phyloP scores from a whole-genome alignment of 2,113 vertebrate species.

The Nerophis ophidion region DNA sequence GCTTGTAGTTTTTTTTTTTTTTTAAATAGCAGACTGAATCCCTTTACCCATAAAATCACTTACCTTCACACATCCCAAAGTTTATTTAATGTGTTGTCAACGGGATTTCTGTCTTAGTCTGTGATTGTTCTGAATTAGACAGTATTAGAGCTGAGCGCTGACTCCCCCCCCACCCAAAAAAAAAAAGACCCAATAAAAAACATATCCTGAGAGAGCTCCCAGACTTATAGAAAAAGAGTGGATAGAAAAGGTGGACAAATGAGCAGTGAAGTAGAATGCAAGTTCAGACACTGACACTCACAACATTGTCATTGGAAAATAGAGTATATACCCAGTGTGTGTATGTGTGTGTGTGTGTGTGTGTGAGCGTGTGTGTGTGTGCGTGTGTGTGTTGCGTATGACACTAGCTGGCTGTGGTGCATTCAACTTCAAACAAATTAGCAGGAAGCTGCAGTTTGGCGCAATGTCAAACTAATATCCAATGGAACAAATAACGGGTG shows the following conservation, averaged over 20 bases:
- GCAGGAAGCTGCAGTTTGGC: slow-evolving; percentile 44
- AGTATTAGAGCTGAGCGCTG: slow-evolving; percentile 55
- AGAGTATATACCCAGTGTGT: too few relatives aligned
- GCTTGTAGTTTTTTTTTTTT: not conserved
- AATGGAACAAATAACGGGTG: slow-evolving; percentile 27
- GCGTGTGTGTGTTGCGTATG: not conserved
- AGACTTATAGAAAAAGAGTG: slow-evolving; percentile 11
- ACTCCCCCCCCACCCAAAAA: slow-evolving; percentile 29
- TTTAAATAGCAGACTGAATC: slow-evolving; percentile 74
- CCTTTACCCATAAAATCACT: slow-evolving; percentile 81
- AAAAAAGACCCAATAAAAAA: slow-evolving; percentile 9
- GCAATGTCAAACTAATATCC: slow-evolving; percentile 45
- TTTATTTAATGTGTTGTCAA: slow-evolving; percentile 38
- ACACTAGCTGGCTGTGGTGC: slow-evolving; percentile 29
- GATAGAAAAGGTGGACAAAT: slow-evolving; percentile 9
- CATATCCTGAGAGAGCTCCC: not conserved
- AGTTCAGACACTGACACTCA: not conserved
- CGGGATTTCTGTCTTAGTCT: slow-evolving; percentile 24
- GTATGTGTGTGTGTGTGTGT: too few relatives aligned
- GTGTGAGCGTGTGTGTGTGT: too few relatives aligned
- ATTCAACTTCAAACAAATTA: slow-evolving; percentile 27
- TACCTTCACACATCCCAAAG: slow-evolving; percentile 80
- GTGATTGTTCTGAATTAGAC: slow-evolving; percentile 75
- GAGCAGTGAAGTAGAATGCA: not conserved
- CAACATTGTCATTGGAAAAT: not conserved